Conservation (phyloP, 2,113 vertebrate species). For the Ceyx margarethae region DNA sequence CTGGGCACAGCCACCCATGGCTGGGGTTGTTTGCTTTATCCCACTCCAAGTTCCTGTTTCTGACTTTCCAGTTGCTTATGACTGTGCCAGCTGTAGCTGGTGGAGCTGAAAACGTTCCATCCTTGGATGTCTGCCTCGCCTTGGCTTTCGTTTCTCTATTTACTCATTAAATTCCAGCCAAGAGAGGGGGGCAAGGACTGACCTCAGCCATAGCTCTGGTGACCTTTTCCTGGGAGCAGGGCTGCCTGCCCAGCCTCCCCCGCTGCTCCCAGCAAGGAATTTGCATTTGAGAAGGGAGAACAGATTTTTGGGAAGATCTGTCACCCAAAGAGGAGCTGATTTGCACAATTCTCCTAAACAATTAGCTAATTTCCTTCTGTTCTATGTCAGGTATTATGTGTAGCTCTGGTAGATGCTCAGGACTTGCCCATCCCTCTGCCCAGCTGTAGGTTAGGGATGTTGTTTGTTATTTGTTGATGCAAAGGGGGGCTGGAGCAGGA, state of each 20-base stretch:
- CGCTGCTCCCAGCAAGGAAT: background rate
- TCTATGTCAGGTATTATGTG: fast-evolving
- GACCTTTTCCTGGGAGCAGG: background rate
- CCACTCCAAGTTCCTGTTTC: background rate
- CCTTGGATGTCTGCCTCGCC: background rate
- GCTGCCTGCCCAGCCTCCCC: background rate
- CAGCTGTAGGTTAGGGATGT: background rate
- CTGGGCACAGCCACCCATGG: fast-evolving
- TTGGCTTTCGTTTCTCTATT: background rate
- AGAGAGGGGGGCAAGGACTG: background rate
- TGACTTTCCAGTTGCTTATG: background rate
- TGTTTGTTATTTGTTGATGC: background rate
- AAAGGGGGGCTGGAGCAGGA: background rate
- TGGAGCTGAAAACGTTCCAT: background rate
- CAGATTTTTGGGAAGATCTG: background rate
- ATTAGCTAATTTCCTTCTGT: background rate
- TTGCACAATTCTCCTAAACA: background rate
- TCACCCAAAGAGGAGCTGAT: background rate
- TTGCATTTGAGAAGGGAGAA: background rate
- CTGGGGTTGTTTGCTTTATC: background rate
- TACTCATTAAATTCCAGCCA: background rate
- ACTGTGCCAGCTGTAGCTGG: fast-evolving
- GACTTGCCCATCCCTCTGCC: background rate
- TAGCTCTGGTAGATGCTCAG: background rate
- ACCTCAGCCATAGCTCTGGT: fast-evolving